These are phyloP conservation scores for Dendroctonus ponderosae DNA, from an alignment of 1,140 invertebrate genomes.

Conservation along the genomic window DNA sequence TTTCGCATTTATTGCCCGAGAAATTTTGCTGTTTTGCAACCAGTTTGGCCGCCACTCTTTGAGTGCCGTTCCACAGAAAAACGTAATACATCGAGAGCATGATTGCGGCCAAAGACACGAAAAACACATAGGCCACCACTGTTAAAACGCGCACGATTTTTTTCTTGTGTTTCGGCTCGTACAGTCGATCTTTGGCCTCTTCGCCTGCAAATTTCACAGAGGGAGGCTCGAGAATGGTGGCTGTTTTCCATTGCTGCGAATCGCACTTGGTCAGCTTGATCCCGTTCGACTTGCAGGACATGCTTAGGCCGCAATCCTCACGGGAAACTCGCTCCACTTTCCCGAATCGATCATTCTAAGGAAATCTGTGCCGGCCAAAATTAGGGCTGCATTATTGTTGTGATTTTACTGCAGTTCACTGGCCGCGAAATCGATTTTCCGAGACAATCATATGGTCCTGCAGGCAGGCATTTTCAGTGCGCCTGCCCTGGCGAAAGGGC, in stretches of 20 bases:
- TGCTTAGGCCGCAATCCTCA: conserved; percentile 31
- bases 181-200: conserved; percentile 76
- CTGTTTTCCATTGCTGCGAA: conserved; percentile 43
- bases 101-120: conserved; percentile 91
- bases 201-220: conserved; percentile 70
- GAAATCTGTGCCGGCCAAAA: conserved; percentile 9
- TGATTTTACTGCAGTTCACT: conserved; percentile 19
- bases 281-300: conserved; percentile 49
- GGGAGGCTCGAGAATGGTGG: conserved; percentile 54
- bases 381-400: neutral
- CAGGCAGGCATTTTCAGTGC: no score
- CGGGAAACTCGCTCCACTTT: neutral
- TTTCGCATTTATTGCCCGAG: conserved; percentile 8
- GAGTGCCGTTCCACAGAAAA: conserved; percentile 79
- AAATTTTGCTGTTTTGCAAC: conserved; percentile 1
- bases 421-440: neutral
- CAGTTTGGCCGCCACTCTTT: conserved; percentile 15
- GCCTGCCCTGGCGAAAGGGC: no score
- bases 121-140: conserved; percentile 92
- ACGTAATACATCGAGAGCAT: conserved; percentile 94
- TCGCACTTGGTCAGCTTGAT: conserved; percentile 43
- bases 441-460: no score
- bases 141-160: conserved; percentile 90
- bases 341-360: neutral
- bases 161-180: conserved; percentile 80